Percentiles rank a stretch among this genome's conserved stretches.
phyloP scores from a whole-genome alignment of 92 coral and sea anemone species.

The Montipora capitata region DNA sequence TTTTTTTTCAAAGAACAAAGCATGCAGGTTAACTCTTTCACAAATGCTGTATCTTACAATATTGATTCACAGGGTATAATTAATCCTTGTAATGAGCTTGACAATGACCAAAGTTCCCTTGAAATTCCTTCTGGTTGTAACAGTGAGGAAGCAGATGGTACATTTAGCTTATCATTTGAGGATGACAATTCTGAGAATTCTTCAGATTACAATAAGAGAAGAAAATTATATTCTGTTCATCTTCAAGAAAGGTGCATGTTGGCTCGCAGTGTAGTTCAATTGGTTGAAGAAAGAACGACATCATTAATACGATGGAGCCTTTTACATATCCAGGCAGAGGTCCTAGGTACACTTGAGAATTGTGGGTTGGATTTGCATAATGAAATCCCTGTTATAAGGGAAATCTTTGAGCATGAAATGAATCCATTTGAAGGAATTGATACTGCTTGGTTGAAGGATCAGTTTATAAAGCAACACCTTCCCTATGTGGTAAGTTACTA shows the following conservation, averaged over 20 bases:
- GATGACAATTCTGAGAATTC: conserved; percentile 18
- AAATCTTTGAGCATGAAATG: conserved; percentile 32
- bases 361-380: conserved; percentile 21
- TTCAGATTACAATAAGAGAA: conserved; percentile 22
- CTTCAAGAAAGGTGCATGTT: conserved; percentile 43
- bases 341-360: conserved; percentile 12
- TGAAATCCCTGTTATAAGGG: conserved; percentile 18
- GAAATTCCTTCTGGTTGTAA: not conserved
- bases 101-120: conserved; percentile 2
- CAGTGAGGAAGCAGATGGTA: conserved; percentile 9
- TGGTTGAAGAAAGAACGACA: conserved; percentile 44
- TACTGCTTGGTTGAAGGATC: conserved; percentile 14
- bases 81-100: not conserved
- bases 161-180: conserved; percentile 19
- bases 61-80: too few relatives aligned
- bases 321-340: conserved; percentile 27
- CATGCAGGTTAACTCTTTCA: too few relatives aligned
- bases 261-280: conserved; percentile 22
- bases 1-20: too few relatives aligned
- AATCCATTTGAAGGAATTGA: conserved; percentile 48
- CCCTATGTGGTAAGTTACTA: conserved; percentile 42
- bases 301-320: conserved; percentile 46
- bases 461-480: conserved; percentile 34
- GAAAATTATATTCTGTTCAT: conserved; percentile 21
- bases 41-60: too few relatives aligned